Base-by-base conservation (phyloP, 2,113 vertebrate genomes). In the Anguilla rostrata region DNA sequence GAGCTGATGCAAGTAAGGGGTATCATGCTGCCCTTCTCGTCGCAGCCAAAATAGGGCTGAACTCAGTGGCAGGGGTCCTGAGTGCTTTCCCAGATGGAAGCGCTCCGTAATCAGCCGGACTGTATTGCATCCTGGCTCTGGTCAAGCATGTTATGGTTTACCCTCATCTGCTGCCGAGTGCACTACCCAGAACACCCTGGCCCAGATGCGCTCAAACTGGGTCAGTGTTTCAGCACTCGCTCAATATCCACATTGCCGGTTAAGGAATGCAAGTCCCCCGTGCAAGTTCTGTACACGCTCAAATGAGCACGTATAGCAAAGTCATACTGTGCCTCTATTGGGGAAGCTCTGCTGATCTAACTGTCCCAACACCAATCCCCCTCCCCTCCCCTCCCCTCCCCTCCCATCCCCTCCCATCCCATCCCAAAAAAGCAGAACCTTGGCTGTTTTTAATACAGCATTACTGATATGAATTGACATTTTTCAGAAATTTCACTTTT, bases 71-170 rank as follows among this genome's bases (percentile, higher is more conserved):
- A 14, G 29, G 66, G 43, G 66, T 75, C 56, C 22, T 29, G 87
- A 90, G 90, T 78, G 80, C n/a, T 90, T 90, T 88, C 57, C 82
- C 88, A 90, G 87, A 86, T 89, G 88, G 53, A 86, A 56, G 56
- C 49, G 43, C 86, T 60, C 53, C 83, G 43, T 84, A 87, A 88
- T 86, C 80, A 81, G 84, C 86, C 60, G 66, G 83, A 43, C 86
- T 40, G 26, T 39, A 53, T 60, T 87, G 82, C 85, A 86, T 85
- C 83, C 41, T 29, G 81, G 40, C 90, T 66, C 56, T 29, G 5
- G 56, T 81, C 78, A 40, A 86, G n/a, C 26, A 0, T 85, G 29
- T 1, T 78, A 66, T 88, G 89, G 91, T 26, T 89, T 90, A 90
- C 49, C 20, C 39, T 78, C 57, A 14, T 7, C 60, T 39, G 60